Evolutionary conservation across 2,113 vertebrate species (phyloP).

Genomic region (Corythaixoides concolor): DNA sequence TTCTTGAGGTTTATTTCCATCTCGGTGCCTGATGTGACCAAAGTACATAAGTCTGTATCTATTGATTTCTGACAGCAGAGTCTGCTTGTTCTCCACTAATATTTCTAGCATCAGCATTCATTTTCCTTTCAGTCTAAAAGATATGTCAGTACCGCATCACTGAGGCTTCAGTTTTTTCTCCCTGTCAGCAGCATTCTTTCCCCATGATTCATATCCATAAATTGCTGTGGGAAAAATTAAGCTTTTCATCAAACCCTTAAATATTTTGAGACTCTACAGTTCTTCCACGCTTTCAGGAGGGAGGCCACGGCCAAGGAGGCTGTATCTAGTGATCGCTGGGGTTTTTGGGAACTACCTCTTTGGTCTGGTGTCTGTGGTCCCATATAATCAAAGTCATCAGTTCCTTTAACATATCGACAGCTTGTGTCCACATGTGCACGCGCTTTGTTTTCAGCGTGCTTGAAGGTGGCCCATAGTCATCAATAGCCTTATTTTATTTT

Average conservation of each 20-base stretch:
- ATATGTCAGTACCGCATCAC: slow-evolving; percentile 50
- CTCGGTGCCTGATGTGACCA: slow-evolving; percentile 15
- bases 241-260: slow-evolving; percentile 47
- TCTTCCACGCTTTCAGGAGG: not conserved
- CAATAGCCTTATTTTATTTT: not conserved
- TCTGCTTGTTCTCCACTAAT: slow-evolving; percentile 53
- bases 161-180: slow-evolving; percentile 8
- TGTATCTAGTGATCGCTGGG: not conserved
- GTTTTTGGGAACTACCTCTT: not conserved
- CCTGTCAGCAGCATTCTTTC: slow-evolving; percentile 53
- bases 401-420: not conserved
- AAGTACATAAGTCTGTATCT: slow-evolving; percentile 46
- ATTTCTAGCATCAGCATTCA: slow-evolving; percentile 59
- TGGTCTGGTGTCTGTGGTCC: not conserved
- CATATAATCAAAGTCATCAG: not conserved
- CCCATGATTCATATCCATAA: slow-evolving; percentile 38
- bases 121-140: slow-evolving; percentile 53
- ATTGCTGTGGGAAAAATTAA: slow-evolving; percentile 42
- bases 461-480: not conserved
- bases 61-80: slow-evolving; percentile 62
- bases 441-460: not conserved
- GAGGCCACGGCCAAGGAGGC: not conserved
- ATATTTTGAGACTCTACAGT: not conserved
- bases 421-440: not conserved
- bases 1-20: slow-evolving; percentile 56